A percentile compares a stretch with the other conserved stretches of the same genome.
Conservation (phyloP, 2,888 invertebrate genomes). For the Apamea sordens region DNA sequence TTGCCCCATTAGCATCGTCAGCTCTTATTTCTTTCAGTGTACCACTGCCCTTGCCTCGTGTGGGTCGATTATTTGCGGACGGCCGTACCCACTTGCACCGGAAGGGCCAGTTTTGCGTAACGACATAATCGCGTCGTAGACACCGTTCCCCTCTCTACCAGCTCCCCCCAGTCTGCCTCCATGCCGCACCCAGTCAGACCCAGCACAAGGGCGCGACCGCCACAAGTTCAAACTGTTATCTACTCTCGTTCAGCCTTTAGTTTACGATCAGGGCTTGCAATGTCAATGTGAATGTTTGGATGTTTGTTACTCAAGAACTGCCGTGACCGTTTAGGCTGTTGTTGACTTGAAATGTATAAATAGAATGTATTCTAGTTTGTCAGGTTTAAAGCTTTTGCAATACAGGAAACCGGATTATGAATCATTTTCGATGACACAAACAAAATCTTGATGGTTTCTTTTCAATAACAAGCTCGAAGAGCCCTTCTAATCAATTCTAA, state of each 20-base stretch:
- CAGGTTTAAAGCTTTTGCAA: conserved; percentile 4
- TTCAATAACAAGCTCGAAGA: not conserved
- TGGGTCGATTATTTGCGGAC: conserved; percentile 51
- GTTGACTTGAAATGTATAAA: not conserved
- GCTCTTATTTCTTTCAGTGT: conserved; percentile 14
- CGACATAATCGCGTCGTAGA: conserved; percentile 62
- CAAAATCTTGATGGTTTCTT: not conserved
- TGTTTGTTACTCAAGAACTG: not conserved
- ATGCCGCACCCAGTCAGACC: conserved; percentile 49
- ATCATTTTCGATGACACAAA: not conserved
- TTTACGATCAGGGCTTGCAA: conserved; percentile 30
- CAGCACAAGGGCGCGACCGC: conserved; percentile 47
- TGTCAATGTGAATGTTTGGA: conserved; percentile 3
- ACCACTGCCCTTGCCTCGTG: conserved; percentile 7
- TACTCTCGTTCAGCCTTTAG: conserved; percentile 10
- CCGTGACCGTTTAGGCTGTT: not conserved
- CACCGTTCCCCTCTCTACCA: not conserved
- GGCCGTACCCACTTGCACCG: conserved; percentile 63
- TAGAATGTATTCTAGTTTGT: not conserved
- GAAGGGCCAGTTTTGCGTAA: conserved; percentile 65
- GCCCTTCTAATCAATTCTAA: not conserved
- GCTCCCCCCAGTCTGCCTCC: conserved; percentile 16
- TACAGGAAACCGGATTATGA: conserved; percentile 2
- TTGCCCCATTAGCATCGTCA: not conserved
- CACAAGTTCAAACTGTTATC: conserved; percentile 58